Base-by-base conservation (phyloP, 2,888 invertebrate genomes). In the Heliothis peltigera region DNA sequence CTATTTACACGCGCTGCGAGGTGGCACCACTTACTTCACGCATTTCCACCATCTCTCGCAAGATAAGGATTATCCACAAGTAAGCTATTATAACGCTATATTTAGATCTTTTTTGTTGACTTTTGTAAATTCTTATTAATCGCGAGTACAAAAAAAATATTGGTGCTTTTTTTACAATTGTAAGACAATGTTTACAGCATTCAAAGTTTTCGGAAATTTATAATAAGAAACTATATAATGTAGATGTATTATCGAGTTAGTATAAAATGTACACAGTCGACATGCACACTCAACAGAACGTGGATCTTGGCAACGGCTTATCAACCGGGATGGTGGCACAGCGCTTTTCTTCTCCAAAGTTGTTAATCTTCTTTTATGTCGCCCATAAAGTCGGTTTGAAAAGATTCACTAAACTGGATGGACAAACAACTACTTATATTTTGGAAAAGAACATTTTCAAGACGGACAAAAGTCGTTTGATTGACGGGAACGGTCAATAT, bases 31-130 rank as follows among this genome's bases (percentile, higher is more conserved):
- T 39, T 98, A 97, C 95, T 98, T 98, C 92, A 96, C 98, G 75
- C 98, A 98, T 88, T 98, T 98, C 87, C 97, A 97, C 83, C 98
- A 98, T 90, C 97, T 98, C 79, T 97, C 97, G 6, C 96, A 97
- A 81, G 97, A 98, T 73, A 97, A 97, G 80, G 97, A 97, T 88
- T 97, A 96, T 92, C 97, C 97, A 55, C 97, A 97, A 96, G 97
- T 97, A 92, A 88, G 83, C 8, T 39, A 39, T n/a, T 39, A 39
- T 39, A 39, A 5, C 3, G 32, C 32, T 32, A 32, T 32, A 32
- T 39, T 39, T 39, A 39, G n/a, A n/a, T n/a, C n/a, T n/a, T 15
- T n/a, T 3, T 39, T n/a, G 39, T 39, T 39, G 25, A 32, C 32
- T 32, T 32, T 32, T 32, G 32, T 32, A 4, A 32, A 32, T 12